Percentiles rank a stretch among this genome's conserved stretches.
phyloP scores from a whole-genome alignment of 2,888 invertebrate genomes.

The Nomada fucata region DNA sequence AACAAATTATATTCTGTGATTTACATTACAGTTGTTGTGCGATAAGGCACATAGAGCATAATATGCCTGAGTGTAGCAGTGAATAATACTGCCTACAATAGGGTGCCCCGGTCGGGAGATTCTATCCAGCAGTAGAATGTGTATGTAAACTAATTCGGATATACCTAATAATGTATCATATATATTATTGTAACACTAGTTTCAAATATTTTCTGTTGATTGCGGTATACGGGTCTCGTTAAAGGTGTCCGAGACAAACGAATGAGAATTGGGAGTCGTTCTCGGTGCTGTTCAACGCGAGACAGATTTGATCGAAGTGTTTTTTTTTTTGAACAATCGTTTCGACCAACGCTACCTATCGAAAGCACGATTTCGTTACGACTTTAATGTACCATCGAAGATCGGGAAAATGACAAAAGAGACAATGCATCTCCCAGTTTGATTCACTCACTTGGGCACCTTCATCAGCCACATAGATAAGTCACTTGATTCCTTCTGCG shows the following conservation, averaged over 20 bases:
- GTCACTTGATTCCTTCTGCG: slow-evolving; percentile 59
- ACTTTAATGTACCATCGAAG: neutral
- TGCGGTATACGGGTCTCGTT: slow-evolving; percentile 73
- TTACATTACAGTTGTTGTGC: slow-evolving; percentile 83
- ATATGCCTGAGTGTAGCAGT: slow-evolving; percentile 82
- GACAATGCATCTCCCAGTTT: slow-evolving; percentile 54
- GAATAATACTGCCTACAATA: slow-evolving; percentile 82
- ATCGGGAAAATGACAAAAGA: too few relatives aligned
- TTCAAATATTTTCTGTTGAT: slow-evolving; percentile 68
- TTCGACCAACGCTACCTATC: too few relatives aligned
- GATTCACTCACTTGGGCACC: slow-evolving; percentile 69
- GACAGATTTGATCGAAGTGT: too few relatives aligned
- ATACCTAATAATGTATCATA: slow-evolving; percentile 81
- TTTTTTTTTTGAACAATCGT: too few relatives aligned
- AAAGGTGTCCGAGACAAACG: slow-evolving; percentile 64
- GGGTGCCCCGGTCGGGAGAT: slow-evolving; percentile 82
- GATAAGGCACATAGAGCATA: slow-evolving; percentile 81
- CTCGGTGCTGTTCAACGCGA: neutral
- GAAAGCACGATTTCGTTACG: too few relatives aligned
- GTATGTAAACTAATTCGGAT: slow-evolving; percentile 84
- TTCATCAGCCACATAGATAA: slow-evolving; percentile 72
- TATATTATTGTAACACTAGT: slow-evolving; percentile 72
- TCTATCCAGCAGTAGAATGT: slow-evolving; percentile 83
- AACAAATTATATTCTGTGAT: slow-evolving; percentile 83
- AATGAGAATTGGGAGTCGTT: slow-evolving; percentile 61